Conservation (phyloP, 2,113 vertebrate genomes). For the Butorides virescens region DNA sequence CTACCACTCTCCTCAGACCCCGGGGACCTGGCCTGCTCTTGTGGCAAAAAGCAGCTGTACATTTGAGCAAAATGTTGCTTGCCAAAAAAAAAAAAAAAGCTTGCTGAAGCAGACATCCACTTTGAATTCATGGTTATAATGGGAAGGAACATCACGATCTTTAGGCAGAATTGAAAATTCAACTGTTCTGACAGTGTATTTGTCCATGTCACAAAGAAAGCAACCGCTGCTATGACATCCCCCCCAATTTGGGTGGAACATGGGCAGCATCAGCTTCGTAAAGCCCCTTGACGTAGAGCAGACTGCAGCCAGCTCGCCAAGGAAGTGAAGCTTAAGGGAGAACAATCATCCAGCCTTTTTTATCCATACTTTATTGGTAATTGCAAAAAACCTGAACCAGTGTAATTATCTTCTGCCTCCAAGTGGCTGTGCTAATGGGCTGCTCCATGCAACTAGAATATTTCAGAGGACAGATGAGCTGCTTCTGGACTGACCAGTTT, state of each 20-base stretch:
- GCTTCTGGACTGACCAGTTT: background rate
- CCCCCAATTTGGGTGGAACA: background rate
- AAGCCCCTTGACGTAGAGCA: background rate
- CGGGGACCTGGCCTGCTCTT: background rate
- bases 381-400: background rate
- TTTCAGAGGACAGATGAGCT: background rate
- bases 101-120: background rate
- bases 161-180: background rate
- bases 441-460: background rate
- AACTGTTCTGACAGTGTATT: background rate
- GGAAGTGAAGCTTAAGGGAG: background rate
- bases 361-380: background rate
- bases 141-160: background rate
- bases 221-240: background rate
- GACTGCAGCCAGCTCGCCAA: background rate
- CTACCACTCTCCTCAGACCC: background rate
- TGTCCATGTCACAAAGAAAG: rapidly evolving
- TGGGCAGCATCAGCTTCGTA: background rate
- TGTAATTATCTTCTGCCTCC: background rate
- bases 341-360: background rate
- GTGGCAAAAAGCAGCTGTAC: background rate
- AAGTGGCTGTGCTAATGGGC: background rate
- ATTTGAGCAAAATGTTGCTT: background rate
- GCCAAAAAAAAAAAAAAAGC: background rate
- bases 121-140: background rate